These are phyloP conservation scores for Lycophotia porphyrea DNA, from an alignment of 2,888 invertebrate species.

Conservation along the genomic window DNA sequence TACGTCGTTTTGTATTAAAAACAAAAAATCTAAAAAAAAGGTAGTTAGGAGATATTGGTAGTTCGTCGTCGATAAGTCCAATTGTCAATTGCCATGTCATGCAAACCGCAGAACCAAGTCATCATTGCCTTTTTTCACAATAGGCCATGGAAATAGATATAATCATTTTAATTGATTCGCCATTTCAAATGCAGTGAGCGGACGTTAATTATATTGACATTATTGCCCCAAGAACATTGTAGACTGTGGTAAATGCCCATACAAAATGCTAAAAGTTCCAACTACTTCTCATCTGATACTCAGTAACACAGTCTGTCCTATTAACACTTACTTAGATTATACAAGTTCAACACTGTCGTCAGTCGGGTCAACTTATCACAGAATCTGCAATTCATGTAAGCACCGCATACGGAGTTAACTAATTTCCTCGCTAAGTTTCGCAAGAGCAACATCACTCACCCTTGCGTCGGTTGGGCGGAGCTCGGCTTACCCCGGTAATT, in stretches of 20 bases:
- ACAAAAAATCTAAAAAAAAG: too few species aligned
- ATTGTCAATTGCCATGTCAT: slow-evolving; percentile 24
- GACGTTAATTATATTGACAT: slow-evolving; percentile 30
- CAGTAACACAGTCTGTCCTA: slow-evolving; percentile 2
- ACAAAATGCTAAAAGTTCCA: not conserved
- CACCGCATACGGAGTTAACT: slow-evolving; percentile 49
- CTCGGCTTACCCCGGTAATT: slow-evolving; percentile 50
- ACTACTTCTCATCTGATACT: slow-evolving; percentile 13
- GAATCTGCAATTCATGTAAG: slow-evolving; percentile 59
- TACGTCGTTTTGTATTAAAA: too few species aligned
- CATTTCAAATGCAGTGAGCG: slow-evolving; percentile 30
- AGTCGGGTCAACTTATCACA: slow-evolving; percentile 55
- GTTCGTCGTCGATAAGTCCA: too few species aligned
- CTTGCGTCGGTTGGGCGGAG: slow-evolving; percentile 14
- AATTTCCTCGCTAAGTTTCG: slow-evolving; percentile 52
- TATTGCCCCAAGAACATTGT: slow-evolving; percentile 23
- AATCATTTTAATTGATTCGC: slow-evolving; percentile 56
- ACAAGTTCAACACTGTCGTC: slow-evolving; percentile 48
- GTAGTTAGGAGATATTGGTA: too few species aligned
- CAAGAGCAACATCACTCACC: slow-evolving; percentile 48
- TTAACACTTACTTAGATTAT: slow-evolving; percentile 51
- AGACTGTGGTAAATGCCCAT: not conserved
- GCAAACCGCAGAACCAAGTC: slow-evolving; percentile 35
- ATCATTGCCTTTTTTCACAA: slow-evolving; percentile 46
- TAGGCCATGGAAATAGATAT: slow-evolving; percentile 53